phyloP scores from a whole-genome alignment of 2,113 vertebrate genomes.

The Pitta sordida region DNA sequence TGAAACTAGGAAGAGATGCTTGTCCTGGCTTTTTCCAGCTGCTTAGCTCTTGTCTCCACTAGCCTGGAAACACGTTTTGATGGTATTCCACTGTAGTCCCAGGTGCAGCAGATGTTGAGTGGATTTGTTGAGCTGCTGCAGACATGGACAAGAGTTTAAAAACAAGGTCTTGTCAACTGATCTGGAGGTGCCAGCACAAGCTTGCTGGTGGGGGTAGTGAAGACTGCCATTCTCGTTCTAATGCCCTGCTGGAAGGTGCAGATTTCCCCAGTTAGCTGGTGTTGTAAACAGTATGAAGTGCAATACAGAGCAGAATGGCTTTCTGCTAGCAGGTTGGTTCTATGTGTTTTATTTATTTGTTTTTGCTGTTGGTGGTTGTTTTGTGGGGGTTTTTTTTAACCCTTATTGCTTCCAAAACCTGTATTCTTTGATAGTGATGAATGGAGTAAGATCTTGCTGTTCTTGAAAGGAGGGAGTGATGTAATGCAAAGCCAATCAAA shows the following conservation, averaged over 20 bases:
- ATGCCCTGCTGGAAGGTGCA: background rate
- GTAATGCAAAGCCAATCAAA: background rate
- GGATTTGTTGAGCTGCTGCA: conserved; percentile 35
- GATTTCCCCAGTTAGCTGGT: background rate
- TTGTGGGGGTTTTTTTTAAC: background rate
- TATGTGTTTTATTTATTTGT: background rate
- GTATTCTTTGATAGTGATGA: background rate
- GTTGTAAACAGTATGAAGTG: background rate
- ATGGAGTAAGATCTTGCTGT: background rate
- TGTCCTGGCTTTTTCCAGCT: conserved; percentile 21
- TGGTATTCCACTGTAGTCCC: background rate
- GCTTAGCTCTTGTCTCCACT: conserved; percentile 22
- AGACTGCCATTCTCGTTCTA: background rate
- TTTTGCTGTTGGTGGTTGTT: background rate
- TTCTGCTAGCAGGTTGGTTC: rapidly evolving
- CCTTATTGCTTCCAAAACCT: background rate
- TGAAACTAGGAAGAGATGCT: conserved; percentile 42
- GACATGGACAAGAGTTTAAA: background rate
- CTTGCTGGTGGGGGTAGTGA: background rate
- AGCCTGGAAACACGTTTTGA: conserved; percentile 35
- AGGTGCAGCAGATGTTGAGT: background rate
- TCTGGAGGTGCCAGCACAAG: background rate
- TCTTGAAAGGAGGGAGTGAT: background rate
- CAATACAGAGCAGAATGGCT: background rate
- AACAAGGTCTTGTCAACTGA: conserved; percentile 14